These are phyloP conservation scores for Aegypius monachus DNA, from an alignment of 2,113 vertebrate genomes.

Conservation along the genomic window DNA sequence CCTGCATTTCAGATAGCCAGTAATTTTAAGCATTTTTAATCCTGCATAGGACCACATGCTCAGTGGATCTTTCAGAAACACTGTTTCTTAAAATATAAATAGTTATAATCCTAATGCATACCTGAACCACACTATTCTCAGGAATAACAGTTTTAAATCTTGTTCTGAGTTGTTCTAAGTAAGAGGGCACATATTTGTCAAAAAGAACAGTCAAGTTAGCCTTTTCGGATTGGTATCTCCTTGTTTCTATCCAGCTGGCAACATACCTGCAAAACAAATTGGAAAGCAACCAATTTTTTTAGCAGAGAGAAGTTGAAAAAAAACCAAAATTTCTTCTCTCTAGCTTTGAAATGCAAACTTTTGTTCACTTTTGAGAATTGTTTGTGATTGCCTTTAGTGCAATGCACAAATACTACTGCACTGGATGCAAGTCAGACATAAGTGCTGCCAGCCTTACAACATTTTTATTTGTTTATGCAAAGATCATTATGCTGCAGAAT, in stretches of 20 bases:
- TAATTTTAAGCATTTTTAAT: not conserved
- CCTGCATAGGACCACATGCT: not conserved
- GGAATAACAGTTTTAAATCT: conserved; percentile 70
- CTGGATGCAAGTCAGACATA: not conserved
- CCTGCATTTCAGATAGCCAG: not conserved
- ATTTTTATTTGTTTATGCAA: not conserved
- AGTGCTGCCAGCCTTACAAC: not conserved
- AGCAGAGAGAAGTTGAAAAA: not conserved
- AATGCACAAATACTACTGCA: not conserved
- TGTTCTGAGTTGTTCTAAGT: conserved; percentile 64
- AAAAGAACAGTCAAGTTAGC: conserved; percentile 69
- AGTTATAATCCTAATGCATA: not conserved
- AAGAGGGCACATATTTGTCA: conserved; percentile 63
- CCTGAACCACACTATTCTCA: conserved; percentile 78
- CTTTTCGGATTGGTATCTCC: conserved; percentile 63
- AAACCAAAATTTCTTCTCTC: not conserved
- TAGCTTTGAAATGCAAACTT: not conserved
- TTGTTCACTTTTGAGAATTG: not conserved
- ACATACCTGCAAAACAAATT: conserved; percentile 58
- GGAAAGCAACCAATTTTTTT: not conserved
- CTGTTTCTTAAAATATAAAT: not conserved
- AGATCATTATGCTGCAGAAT: not conserved
- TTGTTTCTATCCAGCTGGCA: conserved; percentile 71
- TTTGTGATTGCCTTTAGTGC: not conserved
- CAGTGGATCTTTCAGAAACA: not conserved